phyloP scores from a whole-genome alignment of 1,140 invertebrate species.

The Euura lappo region DNA sequence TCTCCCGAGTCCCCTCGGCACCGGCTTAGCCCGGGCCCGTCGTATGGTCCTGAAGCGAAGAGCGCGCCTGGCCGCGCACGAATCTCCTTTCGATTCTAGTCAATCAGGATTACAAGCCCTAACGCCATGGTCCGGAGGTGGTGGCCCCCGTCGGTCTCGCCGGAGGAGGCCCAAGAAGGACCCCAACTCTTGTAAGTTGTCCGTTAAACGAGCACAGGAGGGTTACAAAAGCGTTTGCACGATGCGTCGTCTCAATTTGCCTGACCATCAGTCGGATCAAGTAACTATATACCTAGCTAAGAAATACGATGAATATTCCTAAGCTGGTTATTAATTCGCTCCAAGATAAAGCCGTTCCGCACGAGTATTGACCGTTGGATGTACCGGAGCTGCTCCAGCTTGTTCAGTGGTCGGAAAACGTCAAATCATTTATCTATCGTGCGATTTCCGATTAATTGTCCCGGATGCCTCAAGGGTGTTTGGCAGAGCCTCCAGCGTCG shows the following conservation, averaged over 20 bases:
- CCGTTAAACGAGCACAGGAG: background rate
- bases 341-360: background rate
- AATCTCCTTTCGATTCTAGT: constrained; percentile 1
- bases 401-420: background rate
- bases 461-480: constrained; percentile 1
- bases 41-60: background rate
- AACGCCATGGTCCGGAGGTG: background rate
- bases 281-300: background rate
- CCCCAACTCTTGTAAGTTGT: background rate
- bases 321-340: background rate
- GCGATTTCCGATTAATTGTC: constrained; percentile 4
- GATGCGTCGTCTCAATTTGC: background rate
- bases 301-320: background rate
- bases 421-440: constrained; percentile 3
- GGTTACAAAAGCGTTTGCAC: background rate
- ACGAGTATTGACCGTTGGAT: background rate
- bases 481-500: background rate
- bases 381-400: background rate
- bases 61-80: background rate
- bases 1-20: constrained; percentile 13
- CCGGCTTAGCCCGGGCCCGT: background rate
- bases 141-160: constrained; percentile 2
- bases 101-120: constrained; percentile 6
- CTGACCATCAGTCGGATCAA: background rate
- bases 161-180: background rate